Conservation (phyloP, 2,797 vertebrate species). For the Sorex maritimensis region DNA sequence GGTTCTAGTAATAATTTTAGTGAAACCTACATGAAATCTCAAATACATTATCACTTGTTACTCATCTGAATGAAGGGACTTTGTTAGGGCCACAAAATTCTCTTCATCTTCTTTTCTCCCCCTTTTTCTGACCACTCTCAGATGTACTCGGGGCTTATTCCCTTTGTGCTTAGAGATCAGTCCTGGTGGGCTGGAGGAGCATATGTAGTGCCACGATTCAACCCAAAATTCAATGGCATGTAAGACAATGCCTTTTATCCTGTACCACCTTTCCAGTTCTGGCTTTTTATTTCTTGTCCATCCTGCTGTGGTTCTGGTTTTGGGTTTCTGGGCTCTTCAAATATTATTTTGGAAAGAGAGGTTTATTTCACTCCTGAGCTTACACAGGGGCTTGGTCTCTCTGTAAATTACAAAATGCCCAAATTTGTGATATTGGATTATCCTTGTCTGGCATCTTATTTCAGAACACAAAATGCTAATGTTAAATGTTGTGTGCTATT, state of each 20-base stretch:
- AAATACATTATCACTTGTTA: conserved; percentile 31
- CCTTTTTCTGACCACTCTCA: background rate
- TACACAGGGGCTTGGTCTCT: background rate
- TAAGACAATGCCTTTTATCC: background rate
- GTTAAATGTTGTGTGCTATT: background rate
- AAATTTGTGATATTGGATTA: background rate
- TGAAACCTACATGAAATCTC: conserved; percentile 47
- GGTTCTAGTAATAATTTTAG: conserved; percentile 36
- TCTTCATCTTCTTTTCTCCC: background rate
- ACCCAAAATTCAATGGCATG: background rate
- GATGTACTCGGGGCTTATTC: background rate
- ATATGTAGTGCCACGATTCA: background rate
- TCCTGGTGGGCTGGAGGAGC: background rate
- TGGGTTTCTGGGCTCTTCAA: background rate
- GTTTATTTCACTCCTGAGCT: background rate
- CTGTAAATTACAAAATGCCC: conserved; percentile 36
- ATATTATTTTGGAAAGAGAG: conserved; percentile 60
- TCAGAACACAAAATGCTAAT: background rate
- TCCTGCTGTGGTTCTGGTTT: conserved; percentile 49
- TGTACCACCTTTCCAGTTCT: background rate
- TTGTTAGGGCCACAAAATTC: conserved; percentile 31
- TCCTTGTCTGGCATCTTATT: conserved; percentile 34
- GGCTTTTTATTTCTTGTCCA: conserved; percentile 27
- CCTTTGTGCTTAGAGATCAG: background rate
- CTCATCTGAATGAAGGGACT: background rate